Evolutionary conservation across 2,797 vertebrate genomes (phyloP).

Genomic region (Choloepus didactylus): DNA sequence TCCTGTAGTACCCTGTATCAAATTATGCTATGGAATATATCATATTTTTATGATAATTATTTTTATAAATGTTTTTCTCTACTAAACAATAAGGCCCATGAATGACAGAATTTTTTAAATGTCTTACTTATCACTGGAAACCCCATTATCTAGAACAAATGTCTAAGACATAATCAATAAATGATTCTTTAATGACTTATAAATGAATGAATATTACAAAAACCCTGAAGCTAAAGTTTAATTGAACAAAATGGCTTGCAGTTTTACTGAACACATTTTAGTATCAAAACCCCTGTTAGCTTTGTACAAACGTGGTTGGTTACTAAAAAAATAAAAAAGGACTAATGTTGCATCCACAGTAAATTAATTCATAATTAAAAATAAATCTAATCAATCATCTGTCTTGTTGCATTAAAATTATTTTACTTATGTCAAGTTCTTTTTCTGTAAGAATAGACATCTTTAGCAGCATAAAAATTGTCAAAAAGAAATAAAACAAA

Average conservation of each 20-base stretch:
- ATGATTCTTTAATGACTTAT: neutral
- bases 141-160: neutral
- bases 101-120: neutral
- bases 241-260: neutral
- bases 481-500: neutral
- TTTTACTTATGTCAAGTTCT: conserved; percentile 75
- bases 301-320: conserved; percentile 33
- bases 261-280: neutral
- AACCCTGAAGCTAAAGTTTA: neutral
- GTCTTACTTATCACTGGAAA: neutral
- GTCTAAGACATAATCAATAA: neutral
- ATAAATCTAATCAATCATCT: conserved; percentile 60
- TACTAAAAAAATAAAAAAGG: conserved; percentile 64
- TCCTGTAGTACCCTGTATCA: neutral
- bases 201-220: neutral
- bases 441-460: conserved; percentile 51
- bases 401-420: conserved; percentile 68
- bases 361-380: conserved; percentile 71
- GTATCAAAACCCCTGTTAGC: neutral
- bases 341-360: conserved; percentile 62
- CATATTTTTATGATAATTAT: neutral
- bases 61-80: neutral
- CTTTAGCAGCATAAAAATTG: conserved; percentile 7
- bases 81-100: neutral
- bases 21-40: neutral